Evolutionary conservation across 2,113 vertebrate genomes (phyloP), one percentile per base, ranked within the genome.

Genomic region (Turnix velox): DNA sequence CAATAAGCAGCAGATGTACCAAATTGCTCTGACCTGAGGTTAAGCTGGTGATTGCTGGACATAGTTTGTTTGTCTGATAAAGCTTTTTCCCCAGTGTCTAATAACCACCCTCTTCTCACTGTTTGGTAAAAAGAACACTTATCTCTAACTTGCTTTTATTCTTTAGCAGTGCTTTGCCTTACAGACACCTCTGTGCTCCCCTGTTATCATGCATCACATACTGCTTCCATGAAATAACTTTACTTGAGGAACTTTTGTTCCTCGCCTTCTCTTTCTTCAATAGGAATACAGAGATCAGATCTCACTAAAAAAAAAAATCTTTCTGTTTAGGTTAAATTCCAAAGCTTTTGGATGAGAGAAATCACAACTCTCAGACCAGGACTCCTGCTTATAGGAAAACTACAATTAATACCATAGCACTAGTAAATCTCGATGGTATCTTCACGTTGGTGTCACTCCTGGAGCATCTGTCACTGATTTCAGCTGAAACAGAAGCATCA

Each of bases 391-490:
- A 35, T 10, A 52, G 80, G 30, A 63, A 86, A 16, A 22, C 10
- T 55, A 31, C 15, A 59, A 12, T 42, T 46, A 74, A 42, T 23
- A 27, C 6, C 33, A 19, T 24, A 13, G 14, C 28, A 16, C 55
- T 18, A 74, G 23, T 48, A 35, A 58, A 16, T 12, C 20, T 67
- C 10, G 55, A 7, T 27, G 51, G 35, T 58, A 46, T 49, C 22
- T 40, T 52, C 57, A 59, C 59, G 49, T 5, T 0, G 0, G 10
- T 7, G 33, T 31, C 73, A 11, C 23, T 14, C 28, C 54, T 28
- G 22, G 28, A 25, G 8, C 0, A 0, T 7, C 12, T 39, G 8
- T 10, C 68, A 2, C 23, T 7, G 39, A 18, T 9, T 6, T 33
- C 5, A 15, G 42, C 63, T 40, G 51, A 35, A 25, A 1, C 33